These are phyloP conservation scores for Mystacornis crossleyi DNA, from an alignment of 2,113 vertebrate genomes.

Conservation along the genomic window DNA sequence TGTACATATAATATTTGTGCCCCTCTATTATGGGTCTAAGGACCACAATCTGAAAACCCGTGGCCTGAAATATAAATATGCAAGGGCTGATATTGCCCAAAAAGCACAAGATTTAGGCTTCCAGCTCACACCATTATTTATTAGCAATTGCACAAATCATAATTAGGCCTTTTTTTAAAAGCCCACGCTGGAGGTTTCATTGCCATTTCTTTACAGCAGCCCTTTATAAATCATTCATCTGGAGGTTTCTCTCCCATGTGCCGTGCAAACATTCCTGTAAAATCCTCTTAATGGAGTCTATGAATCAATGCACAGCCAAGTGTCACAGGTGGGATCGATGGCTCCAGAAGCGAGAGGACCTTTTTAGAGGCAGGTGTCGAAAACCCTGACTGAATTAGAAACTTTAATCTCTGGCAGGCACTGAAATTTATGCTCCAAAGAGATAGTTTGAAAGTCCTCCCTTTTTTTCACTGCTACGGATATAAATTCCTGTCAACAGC, in stretches of 20 bases:
- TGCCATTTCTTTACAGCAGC: background rate
- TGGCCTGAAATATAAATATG: background rate
- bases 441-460: background rate
- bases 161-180: background rate
- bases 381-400: conserved; percentile 24
- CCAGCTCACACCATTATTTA: background rate
- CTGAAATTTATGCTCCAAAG: conserved; percentile 12
- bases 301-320: background rate
- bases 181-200: background rate
- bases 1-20: background rate
- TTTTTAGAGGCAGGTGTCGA: conserved; percentile 22
- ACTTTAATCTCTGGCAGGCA: background rate
- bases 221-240: conserved; percentile 1
- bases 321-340: background rate
- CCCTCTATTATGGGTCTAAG: background rate
- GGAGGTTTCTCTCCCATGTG: background rate
- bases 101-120: background rate
- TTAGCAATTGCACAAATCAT: background rate
- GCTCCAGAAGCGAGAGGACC: background rate
- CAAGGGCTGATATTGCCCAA: background rate
- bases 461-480: background rate
- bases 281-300: conserved; percentile 2
- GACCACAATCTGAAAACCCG: background rate
- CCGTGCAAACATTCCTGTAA: conserved; percentile 1
- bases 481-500: background rate